Conservation (phyloP, 2,113 vertebrate genomes). For the Gobiocypris rarus region DNA sequence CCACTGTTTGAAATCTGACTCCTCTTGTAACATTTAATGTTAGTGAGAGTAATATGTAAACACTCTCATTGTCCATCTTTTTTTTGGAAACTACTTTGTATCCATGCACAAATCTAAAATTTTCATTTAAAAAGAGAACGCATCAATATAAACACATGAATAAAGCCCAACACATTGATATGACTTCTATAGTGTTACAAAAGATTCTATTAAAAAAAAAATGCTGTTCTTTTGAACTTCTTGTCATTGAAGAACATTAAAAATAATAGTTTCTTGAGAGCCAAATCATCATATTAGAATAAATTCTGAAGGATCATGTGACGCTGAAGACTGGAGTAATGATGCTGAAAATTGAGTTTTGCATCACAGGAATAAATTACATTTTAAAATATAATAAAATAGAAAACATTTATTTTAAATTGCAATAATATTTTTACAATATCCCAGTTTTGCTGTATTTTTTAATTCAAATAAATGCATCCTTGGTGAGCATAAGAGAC, state of each 20-base stretch:
- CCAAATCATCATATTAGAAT: too few relatives aligned
- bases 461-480: neutral
- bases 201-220: too few relatives aligned
- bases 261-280: too few relatives aligned
- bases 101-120: neutral
- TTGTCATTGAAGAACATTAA: too few relatives aligned
- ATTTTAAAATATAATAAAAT: too few relatives aligned
- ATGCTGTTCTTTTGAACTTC: too few relatives aligned
- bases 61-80: neutral
- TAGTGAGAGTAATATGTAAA: neutral
- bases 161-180: neutral
- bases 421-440: neutral
- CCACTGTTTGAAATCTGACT: slow-evolving; percentile 46
- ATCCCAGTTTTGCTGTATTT: neutral
- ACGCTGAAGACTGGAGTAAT: too few relatives aligned
- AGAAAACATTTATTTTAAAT: neutral
- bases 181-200: neutral
- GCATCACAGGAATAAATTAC: too few relatives aligned
- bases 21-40: slow-evolving; percentile 37
- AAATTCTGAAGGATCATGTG: too few relatives aligned
- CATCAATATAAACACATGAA: neutral
- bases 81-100: too few relatives aligned
- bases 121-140: neutral
- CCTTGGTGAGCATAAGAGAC: neutral
- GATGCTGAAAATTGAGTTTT: too few relatives aligned